Evolutionary conservation across 2,113 vertebrate species (phyloP), one percentile per base, ranked within the genome.

Genomic region (Lucifuga dentata): DNA sequence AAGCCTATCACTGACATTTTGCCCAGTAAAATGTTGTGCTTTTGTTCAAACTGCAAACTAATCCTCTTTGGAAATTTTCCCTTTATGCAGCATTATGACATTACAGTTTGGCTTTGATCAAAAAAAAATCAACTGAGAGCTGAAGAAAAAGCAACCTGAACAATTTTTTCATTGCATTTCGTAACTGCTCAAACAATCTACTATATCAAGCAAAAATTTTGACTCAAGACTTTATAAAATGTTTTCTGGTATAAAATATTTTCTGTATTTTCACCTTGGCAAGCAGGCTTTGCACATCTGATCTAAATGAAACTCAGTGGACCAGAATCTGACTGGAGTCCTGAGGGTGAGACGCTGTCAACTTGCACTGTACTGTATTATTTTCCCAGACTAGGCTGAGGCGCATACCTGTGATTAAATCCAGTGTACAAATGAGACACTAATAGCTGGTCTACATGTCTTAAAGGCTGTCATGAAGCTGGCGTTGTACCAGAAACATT

Each of bases 361-460:
- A 19, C 29, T 6, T 13, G 19, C 21, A 21, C 40, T 39, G 67
- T 17, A 50, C 53, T 23, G 57, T 11, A 13, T 58, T 33, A 19
- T 59, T 67, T 78, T 80, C 81, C 76, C 79, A 78, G 53, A 53
- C 73, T 46, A 44, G 40, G 71, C 48, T 55, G 44, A 78, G 59
- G 55, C 73, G 52, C 81, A 90, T 88, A 80, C 84, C 86, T 81
- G 58, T 17, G 76, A 76, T 55, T 76, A 81, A 88, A 90, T 84
- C 79, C 76, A 39, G 71, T 73, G 75, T 81, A 49, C 64, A 81
- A 81, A 87, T 78, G 58, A 61, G 60, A 72, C 29, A 67, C 61
- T 78, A 73, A 81, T 83, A 75, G 62, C 60, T 11, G 11, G 56
- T 57, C 38, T 40, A 57, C 67, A 68, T 57, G 60, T 81, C 75